A percentile compares a stretch with the other conserved stretches of the same genome.
These are phyloP conservation scores for Hypocryptadius cinnamomeus DNA, from an alignment of 2,113 vertebrate genomes.

Conservation along the genomic window DNA sequence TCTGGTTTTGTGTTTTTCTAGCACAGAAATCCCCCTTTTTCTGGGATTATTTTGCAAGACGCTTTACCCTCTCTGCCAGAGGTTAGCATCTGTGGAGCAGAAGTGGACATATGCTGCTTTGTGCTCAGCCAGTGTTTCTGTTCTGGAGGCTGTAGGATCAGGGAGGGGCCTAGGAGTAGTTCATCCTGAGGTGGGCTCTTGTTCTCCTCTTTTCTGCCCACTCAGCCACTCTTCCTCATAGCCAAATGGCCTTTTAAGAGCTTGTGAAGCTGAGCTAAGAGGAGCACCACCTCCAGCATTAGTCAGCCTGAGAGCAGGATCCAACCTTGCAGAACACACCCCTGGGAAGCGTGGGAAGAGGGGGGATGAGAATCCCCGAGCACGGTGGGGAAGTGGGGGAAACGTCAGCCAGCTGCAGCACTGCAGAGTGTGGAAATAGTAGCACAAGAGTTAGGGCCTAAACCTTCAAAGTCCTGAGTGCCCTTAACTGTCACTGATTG, in stretches of 20 bases:
- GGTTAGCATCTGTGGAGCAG: background rate
- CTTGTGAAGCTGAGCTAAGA: background rate
- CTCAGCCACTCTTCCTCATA: background rate
- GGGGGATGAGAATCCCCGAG: background rate
- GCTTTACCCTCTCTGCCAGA: background rate
- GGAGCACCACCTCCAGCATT: background rate
- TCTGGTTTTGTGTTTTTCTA: background rate
- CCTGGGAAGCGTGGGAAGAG: background rate
- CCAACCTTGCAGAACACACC: background rate
- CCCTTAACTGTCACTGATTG: constrained; percentile 37
- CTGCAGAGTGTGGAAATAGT: background rate
- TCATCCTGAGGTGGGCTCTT: background rate
- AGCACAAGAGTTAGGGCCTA: background rate
- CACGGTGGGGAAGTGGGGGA: background rate
- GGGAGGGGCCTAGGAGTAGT: background rate
- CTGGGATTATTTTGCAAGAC: constrained; percentile 3
- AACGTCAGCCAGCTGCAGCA: background rate
- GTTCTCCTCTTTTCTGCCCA: background rate
- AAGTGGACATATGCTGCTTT: background rate
- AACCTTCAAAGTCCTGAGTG: constrained; percentile 19
- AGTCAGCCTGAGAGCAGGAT: background rate
- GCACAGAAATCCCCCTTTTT: background rate
- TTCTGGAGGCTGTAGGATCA: background rate
- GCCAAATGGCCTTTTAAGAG: constrained; percentile 4
- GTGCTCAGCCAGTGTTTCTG: background rate